Percentiles rank a stretch among this genome's conserved stretches.
Conservation (phyloP, 2,113 vertebrate genomes). For the Ginglymostoma cirratum region DNA sequence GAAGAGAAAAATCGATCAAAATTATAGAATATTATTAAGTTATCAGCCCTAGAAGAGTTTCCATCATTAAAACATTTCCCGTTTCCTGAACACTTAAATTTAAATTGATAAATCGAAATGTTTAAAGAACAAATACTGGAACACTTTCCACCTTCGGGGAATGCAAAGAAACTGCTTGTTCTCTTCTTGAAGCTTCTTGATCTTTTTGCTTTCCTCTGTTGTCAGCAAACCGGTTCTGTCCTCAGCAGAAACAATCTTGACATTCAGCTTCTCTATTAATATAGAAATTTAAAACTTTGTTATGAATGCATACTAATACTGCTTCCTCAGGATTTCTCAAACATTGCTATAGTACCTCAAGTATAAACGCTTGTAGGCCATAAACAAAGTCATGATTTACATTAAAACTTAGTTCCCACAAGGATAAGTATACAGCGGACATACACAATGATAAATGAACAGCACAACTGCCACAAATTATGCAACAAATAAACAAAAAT, state of each 20-base stretch:
- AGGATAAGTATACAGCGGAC: neutral
- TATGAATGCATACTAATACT: neutral
- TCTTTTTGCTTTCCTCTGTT: conserved; percentile 63
- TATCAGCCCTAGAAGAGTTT: neutral
- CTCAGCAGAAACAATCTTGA: conserved; percentile 75
- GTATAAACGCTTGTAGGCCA: neutral
- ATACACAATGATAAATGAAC: neutral
- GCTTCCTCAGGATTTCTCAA: neutral
- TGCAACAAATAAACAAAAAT: neutral
- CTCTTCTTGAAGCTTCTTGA: conserved; percentile 77
- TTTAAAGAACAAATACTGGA: neutral
- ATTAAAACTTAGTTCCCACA: neutral
- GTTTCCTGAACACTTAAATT: neutral
- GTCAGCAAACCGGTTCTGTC: conserved; percentile 69
- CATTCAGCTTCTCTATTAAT: conserved; percentile 79
- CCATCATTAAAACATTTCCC: neutral
- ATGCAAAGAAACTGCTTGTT: conserved; percentile 76
- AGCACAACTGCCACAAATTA: neutral
- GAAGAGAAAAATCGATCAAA: neutral
- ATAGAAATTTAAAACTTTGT: neutral
- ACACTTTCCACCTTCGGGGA: conserved; percentile 66
- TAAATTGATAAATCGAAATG: neutral
- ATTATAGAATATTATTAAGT: neutral
- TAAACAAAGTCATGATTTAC: neutral
- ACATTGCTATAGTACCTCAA: neutral